Conservation (phyloP, 2,888 invertebrate genomes). For the Chrysolina haemoptera region DNA sequence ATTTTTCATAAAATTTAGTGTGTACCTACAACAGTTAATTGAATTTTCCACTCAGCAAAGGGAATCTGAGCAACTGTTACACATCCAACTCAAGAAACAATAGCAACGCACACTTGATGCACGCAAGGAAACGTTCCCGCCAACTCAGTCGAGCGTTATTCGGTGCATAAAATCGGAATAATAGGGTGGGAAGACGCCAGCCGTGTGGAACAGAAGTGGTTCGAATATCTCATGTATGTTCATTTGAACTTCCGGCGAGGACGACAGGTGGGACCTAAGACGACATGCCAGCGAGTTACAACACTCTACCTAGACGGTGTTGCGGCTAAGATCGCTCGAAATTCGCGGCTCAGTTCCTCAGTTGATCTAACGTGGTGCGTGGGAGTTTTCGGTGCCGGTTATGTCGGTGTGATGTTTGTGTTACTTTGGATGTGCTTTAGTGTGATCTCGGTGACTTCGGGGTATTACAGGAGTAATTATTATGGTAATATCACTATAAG, state of each 20-base stretch:
- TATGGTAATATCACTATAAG: slow-evolving; percentile 38
- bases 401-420: slow-evolving; percentile 48
- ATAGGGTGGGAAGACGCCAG: slow-evolving; percentile 53
- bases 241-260: slow-evolving; percentile 51
- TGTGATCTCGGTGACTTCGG: slow-evolving; percentile 32
- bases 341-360: background rate
- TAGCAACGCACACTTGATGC: slow-evolving; percentile 27
- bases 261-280: slow-evolving; percentile 49
- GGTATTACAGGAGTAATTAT: slow-evolving; percentile 41
- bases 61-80: background rate
- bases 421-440: slow-evolving; percentile 36
- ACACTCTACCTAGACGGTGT: slow-evolving; percentile 29
- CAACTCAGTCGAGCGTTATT: slow-evolving; percentile 45
- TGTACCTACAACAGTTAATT: no score
- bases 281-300: slow-evolving; percentile 26
- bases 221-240: slow-evolving; percentile 52
- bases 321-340: slow-evolving; percentile 30
- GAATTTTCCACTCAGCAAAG: background rate
- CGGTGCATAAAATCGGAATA: slow-evolving; percentile 47
- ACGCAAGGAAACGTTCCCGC: slow-evolving; percentile 47
- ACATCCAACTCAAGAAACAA: slow-evolving; percentile 29
- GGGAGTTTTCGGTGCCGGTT: background rate
- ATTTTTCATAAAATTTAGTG: no score
- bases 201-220: slow-evolving; percentile 53
- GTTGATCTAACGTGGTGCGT: background rate